phyloP scores from a whole-genome alignment of 92 coral and sea anemone genomes.

The Epizoanthus ramosus region DNA sequence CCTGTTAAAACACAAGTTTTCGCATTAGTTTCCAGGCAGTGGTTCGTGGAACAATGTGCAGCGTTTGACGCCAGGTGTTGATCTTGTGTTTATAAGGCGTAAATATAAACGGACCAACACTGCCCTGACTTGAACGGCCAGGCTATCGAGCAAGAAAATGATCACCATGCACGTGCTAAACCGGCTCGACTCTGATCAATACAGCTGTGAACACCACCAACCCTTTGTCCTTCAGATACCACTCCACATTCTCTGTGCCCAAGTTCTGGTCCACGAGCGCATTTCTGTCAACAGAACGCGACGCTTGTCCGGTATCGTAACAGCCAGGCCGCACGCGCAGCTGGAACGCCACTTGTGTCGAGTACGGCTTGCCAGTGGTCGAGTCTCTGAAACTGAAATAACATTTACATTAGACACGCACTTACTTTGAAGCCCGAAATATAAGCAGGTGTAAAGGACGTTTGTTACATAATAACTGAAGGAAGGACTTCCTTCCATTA shows the following conservation, averaged over 20 bases:
- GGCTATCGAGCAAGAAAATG: no score
- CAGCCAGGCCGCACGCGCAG: constrained; percentile 88
- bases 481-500: no score
- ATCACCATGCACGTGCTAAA: constrained; percentile 25
- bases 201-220: constrained; percentile 69
- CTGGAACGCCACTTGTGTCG: constrained; percentile 90
- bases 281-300: constrained; percentile 69
- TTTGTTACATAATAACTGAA: no score
- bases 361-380: constrained; percentile 77
- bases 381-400: constrained; percentile 80
- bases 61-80: no score
- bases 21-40: no score
- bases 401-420: background rate
- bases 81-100: no score
- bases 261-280: constrained; percentile 79
- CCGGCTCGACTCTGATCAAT: constrained; percentile 75
- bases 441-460: no score
- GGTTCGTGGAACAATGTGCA: no score
- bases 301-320: constrained; percentile 77
- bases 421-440: no score
- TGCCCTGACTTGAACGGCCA: no score
- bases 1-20: no score
- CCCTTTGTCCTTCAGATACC: constrained; percentile 78
- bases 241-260: constrained; percentile 84
- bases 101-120: no score